Evolutionary conservation across 2,113 vertebrate genomes (phyloP).

Genomic region (Nycticebus coucang): DNA sequence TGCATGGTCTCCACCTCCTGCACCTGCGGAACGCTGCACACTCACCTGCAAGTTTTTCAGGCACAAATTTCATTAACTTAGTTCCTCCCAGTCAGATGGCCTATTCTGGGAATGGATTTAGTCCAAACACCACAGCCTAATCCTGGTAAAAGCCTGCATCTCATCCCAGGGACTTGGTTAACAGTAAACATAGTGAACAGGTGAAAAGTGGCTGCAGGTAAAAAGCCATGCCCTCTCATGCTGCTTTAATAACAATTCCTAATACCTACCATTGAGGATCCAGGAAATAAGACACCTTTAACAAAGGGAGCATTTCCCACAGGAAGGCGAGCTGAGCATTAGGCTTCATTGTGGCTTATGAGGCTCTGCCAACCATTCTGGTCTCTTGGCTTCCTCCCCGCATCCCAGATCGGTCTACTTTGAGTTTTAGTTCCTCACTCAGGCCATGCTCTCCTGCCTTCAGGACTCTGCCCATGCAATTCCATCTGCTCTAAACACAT

Average conservation of each 20-base stretch:
- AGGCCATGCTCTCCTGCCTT: background rate
- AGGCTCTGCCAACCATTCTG: background rate
- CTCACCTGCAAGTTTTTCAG: background rate
- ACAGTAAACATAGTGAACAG: background rate
- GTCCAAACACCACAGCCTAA: background rate
- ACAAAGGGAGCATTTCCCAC: background rate
- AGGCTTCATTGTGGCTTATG: accelerated
- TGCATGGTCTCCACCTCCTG: background rate
- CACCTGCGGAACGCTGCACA: background rate
- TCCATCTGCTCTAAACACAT: too few species aligned
- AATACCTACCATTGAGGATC: accelerated
- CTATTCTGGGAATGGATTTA: background rate
- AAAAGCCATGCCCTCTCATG: background rate
- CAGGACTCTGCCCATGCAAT: background rate
- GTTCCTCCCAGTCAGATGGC: background rate
- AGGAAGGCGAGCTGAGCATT: accelerated
- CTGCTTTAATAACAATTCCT: background rate
- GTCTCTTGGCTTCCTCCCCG: background rate
- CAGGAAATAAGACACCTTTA: background rate
- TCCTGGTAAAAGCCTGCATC: too few species aligned
- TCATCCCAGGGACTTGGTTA: background rate
- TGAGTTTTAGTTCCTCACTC: background rate
- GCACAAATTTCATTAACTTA: background rate
- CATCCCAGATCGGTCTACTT: accelerated
- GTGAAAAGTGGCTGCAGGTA: background rate